These are phyloP conservation scores for Turritopsis dohrnii DNA, from an alignment of 30 jellyfish, hydroid and myxozoan genomes.

Conservation along the genomic window DNA sequence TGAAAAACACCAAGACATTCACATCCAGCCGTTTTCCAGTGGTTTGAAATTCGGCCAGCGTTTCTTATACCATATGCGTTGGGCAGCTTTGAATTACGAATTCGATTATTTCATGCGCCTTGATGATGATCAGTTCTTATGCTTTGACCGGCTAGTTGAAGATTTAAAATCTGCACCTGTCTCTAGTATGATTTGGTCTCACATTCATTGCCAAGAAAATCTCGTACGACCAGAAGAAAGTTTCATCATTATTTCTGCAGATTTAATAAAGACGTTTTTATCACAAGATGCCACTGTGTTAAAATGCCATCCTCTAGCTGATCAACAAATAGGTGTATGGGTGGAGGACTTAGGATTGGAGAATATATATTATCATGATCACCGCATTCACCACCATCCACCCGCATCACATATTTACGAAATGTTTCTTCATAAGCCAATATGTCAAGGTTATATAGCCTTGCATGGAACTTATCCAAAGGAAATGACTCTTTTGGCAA, in stretches of 20 bases:
- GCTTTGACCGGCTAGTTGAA: constrained; percentile 43
- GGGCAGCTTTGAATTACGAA: no score
- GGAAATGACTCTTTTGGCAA: constrained; percentile 53
- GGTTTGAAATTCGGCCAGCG: no score
- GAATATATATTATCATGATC: constrained; percentile 59
- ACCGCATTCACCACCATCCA: constrained; percentile 69
- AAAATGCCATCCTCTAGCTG: constrained; percentile 77
- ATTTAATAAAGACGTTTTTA: constrained; percentile 50
- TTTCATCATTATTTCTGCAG: constrained; percentile 55
- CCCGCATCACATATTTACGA: neutral
- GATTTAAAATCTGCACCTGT: constrained; percentile 50
- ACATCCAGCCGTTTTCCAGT: no score
- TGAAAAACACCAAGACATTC: constrained; percentile 1
- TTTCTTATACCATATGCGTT: no score
- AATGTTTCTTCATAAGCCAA: neutral
- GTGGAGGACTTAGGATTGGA: no score
- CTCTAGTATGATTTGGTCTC: no score
- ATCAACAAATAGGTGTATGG: no score
- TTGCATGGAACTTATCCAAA: no score
- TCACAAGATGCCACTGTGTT: constrained; percentile 43
- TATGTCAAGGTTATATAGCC: constrained; percentile 55
- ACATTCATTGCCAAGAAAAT: no score
- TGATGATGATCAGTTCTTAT: constrained; percentile 71
- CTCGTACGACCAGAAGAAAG: constrained; percentile 87
- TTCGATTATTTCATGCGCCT: constrained; percentile 71